Conservation (phyloP, 1,140 invertebrate species). For the Triops cancriformis region DNA sequence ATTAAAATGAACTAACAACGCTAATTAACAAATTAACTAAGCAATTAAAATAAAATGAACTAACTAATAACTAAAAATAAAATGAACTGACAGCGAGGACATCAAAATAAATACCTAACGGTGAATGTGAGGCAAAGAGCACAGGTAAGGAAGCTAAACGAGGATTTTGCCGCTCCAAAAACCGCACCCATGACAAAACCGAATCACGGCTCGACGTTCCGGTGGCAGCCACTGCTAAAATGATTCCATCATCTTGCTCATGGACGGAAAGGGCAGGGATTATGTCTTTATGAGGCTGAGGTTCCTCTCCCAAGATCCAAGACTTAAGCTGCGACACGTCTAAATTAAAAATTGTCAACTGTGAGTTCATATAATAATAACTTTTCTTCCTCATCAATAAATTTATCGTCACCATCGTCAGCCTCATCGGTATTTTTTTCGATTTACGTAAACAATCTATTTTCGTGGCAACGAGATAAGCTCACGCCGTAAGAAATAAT, state of each 20-base stretch:
- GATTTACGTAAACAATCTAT: no score
- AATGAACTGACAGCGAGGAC: no score
- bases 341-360: conserved; percentile 31
- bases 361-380: no score
- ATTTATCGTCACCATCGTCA: no score
- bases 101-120: conserved; percentile 33
- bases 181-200: conserved; percentile 81
- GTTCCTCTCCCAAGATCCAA: conserved; percentile 34
- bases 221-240: conserved; percentile 64
- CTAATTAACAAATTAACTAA: no score
- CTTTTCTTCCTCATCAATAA: no score
- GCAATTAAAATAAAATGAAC: no score
- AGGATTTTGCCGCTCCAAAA: conserved; percentile 71
- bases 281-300: conserved; percentile 27
- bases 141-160: conserved; percentile 62
- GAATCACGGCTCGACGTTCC: conserved; percentile 85
- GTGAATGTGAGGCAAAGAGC: conserved; percentile 57
- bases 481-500: conserved; percentile 27
- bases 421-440: no score
- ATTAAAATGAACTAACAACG: no score
- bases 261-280: conserved; percentile 56
- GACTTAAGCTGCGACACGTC: conserved; percentile 38
- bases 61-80: no score
- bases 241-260: conserved; percentile 78
- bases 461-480: neutral